These are phyloP conservation scores for Cherax destructor DNA, from an alignment of 1,140 invertebrate genomes.

Conservation along the genomic window DNA sequence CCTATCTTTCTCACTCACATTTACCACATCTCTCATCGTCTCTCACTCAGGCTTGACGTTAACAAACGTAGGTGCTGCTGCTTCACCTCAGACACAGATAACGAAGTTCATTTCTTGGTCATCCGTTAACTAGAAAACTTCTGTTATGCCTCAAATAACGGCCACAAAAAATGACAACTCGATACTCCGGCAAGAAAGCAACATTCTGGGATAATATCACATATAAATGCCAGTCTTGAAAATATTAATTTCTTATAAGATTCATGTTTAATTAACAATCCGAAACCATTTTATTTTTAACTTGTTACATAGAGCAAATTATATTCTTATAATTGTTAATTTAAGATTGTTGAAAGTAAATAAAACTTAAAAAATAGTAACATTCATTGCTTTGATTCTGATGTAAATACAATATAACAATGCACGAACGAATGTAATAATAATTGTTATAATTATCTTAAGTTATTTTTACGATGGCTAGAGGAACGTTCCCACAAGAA, in stretches of 20 bases:
- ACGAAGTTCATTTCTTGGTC: background rate
- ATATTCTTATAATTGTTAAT: no score
- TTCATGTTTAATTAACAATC: no score
- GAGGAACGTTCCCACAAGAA: no score
- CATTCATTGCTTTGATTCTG: no score
- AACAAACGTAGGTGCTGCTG: background rate
- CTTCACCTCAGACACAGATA: background rate
- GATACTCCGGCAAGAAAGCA: background rate
- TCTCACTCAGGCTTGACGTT: background rate
- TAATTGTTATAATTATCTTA: no score
- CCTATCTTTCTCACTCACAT: background rate
- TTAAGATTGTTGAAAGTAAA: no score
- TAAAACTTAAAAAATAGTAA: no score
- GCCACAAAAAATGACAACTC: background rate
- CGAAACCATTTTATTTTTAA: no score
- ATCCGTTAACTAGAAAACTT: background rate
- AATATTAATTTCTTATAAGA: background rate
- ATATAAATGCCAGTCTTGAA: background rate
- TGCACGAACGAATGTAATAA: no score
- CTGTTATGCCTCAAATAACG: background rate
- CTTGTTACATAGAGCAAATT: no score
- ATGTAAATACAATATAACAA: no score
- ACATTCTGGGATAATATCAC: background rate
- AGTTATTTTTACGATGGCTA: no score
- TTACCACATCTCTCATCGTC: background rate